These are phyloP conservation scores for Macropodus opercularis DNA, from an alignment of 2,797 vertebrate species.

Conservation along the genomic window DNA sequence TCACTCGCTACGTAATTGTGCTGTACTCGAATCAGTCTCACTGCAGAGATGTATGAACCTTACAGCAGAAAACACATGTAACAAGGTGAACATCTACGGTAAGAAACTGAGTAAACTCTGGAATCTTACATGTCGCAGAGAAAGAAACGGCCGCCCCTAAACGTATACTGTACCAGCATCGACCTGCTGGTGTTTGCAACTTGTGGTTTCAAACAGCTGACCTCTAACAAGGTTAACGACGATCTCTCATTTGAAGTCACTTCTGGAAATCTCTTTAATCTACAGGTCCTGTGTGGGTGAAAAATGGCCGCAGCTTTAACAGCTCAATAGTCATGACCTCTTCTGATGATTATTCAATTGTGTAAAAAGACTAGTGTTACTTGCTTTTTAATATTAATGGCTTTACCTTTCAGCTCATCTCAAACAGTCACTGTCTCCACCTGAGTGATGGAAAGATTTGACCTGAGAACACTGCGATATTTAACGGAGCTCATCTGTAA, in stretches of 20 bases:
- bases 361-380: conserved; percentile 18
- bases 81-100: too few relatives aligned
- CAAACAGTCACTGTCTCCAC: conserved; percentile 36
- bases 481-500: conserved; percentile 78
- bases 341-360: conserved; percentile 1
- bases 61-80: background rate
- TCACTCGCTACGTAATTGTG: conserved; percentile 14
- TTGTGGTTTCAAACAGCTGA: conserved; percentile 21
- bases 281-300: conserved; percentile 1
- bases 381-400: conserved; percentile 35
- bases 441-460: conserved; percentile 54
- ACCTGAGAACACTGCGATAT: conserved; percentile 71
- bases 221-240: conserved; percentile 22
- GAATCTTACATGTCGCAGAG: conserved; percentile 2
- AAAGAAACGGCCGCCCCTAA: conserved; percentile 16
- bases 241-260: conserved; percentile 27
- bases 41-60: background rate
- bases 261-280: conserved; percentile 12
- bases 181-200: background rate
- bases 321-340: conserved; percentile 14
- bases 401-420: conserved; percentile 30
- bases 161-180: too few relatives aligned
- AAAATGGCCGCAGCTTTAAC: conserved; percentile 10
- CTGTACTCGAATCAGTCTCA: conserved; percentile 10
- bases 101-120: background rate